Base-by-base conservation (phyloP, 2,797 vertebrate genomes). In the Halcyon badia region DNA sequence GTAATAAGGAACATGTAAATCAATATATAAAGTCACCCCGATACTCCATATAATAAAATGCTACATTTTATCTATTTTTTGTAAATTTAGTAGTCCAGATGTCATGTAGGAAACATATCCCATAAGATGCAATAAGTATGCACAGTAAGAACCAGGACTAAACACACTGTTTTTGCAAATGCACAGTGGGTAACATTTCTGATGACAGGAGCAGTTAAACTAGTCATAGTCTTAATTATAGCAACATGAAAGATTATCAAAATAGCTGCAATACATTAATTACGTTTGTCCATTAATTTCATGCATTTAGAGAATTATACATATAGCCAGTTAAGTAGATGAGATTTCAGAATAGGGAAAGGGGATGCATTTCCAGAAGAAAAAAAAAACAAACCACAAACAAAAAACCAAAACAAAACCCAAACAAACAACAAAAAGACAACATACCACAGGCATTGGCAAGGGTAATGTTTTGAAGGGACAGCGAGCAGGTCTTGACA, bases 21-120 rank as follows among this genome's bases (percentile, higher is more conserved):
- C 77, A 57, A 89, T 75, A 88, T 7, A 72, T 64, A 84, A 96
- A 95, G 71, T 85, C 71, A 9, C 85, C 68, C 70, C 41, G 33
- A 79, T 18, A 83, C 8, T 83, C 68, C 80, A 91, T 44, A 69
- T 46, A 83, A 60, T 71, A 93, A 96, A 97, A 96, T 96, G 95
- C 96, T 97, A 98, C 93, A 92, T 94, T 96, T 96, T 73, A 84
- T 94, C 91, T 94, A 49, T 35, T 35, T 22, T 89, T 94, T 92
- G 11, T 66, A 97, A 94, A 87, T 96, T 83, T 66, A 85, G 76
- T 75, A 87, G 71, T 92, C 61, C 71, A 85, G 81, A 95, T 91
- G 41, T 83, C 33, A 89, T 1, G 1, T 18, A 31, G 69, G 68
- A 91, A 89, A 77, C 61, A 42, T 8, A 89, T 28, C 54, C 69